Base-by-base conservation (phyloP, 2,888 invertebrate species). In the Synergus itoensis region DNA sequence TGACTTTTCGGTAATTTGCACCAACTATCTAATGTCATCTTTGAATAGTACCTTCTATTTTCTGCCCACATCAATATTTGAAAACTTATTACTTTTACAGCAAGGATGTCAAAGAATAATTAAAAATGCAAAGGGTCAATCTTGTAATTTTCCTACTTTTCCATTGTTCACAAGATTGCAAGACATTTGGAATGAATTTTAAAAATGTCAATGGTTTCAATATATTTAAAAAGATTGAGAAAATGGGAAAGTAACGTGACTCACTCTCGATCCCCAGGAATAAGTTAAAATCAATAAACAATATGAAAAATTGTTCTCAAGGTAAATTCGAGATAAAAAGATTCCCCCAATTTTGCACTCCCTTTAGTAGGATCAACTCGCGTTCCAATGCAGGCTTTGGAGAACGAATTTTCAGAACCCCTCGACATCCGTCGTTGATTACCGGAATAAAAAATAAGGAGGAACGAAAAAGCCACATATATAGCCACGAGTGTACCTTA, bases 351-450 rank as follows among this genome's bases (percentile, higher is more conserved):
- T 45, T 45, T 45, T 45, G 45, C 45, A 60, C n/a, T 18, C 9
- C n/a, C 18, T 65, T 65, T 41, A 65, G 41, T n/a, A 18, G 41
- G 41, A 65, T 65, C 16, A 65, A 65, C 40, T 65, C 41, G 65
- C 28, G 63, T 40, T 41, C 65, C 41, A 65, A 65, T 11, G n/a
- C n/a, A 43, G 18, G 65, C 9, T 65, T 4, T n/a, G 41, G 65
- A 41, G 41, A 65, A 43, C 65, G 41, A 65, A 65, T 65, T 65
- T 65, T 65, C 41, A 65, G 65, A 57, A 65, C 76, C 67, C 28
- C 60, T 62, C 79, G 80, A 79, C 76, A 79, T 80, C 79, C 57
- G 36, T 62, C 76, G 48, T 48, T 79, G 81, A 79, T 28, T 64
- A 69, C 69, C 64, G 73, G 69, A 69, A 81, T 45, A 57, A 69